Evolutionary conservation across 2,888 invertebrate species (phyloP).

Genomic region (Cheilosia soror): DNA sequence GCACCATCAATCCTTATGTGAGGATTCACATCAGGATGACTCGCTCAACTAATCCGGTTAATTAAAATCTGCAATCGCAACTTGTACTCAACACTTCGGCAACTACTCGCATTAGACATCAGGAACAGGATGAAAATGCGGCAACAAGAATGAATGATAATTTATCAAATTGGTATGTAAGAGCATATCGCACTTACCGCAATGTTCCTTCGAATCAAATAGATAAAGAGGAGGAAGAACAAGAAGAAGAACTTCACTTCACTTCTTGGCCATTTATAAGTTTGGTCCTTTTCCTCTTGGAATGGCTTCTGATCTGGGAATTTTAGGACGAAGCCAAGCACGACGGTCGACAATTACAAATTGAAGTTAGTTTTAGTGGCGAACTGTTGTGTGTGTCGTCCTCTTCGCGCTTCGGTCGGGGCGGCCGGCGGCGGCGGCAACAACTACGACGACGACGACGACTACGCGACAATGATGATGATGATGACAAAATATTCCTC

Average conservation of each 20-base stretch:
- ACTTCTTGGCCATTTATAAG: slow-evolving; percentile 59
- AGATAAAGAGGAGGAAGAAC: slow-evolving; percentile 25
- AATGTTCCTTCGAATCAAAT: slow-evolving; percentile 48
- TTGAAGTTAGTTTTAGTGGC: slow-evolving; percentile 70
- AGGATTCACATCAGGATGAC: slow-evolving; percentile 40
- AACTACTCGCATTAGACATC: slow-evolving; percentile 59
- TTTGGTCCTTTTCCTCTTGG: not conserved
- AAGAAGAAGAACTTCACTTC: slow-evolving; percentile 25
- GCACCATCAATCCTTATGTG: slow-evolving; percentile 45
- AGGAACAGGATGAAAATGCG: slow-evolving; percentile 7
- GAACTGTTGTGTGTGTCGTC: slow-evolving; percentile 61
- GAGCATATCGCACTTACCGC: slow-evolving; percentile 65
- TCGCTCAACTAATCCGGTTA: slow-evolving; percentile 71
- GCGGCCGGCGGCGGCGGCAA: slow-evolving; percentile 12
- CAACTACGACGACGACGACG: slow-evolving; percentile 17
- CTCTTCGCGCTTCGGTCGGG: slow-evolving; percentile 10
- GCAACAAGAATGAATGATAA: slow-evolving; percentile 63
- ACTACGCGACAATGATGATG: slow-evolving; percentile 44
- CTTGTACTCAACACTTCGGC: slow-evolving; percentile 53
- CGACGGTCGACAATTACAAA: slow-evolving; percentile 64
- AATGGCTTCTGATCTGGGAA: not conserved
- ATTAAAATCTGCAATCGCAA: slow-evolving; percentile 72
- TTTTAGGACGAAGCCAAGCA: slow-evolving; percentile 3
- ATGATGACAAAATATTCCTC: slow-evolving; percentile 70
- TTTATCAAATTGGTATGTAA: slow-evolving; percentile 70